Evolutionary conservation across 2,797 vertebrate genomes (phyloP).

Genomic region (Rhabdophis nuchalis): DNA sequence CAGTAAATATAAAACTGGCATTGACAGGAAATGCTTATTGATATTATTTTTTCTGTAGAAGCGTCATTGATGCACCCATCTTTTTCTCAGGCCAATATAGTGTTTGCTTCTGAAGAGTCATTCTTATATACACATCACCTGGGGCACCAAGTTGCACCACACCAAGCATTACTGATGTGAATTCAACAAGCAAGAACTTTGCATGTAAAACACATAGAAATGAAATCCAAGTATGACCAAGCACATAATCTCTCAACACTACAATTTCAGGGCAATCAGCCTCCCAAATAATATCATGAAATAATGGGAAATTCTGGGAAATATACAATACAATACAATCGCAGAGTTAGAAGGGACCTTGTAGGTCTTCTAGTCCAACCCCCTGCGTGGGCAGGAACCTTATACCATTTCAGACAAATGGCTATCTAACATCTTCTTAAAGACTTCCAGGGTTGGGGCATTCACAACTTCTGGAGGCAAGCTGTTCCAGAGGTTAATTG

Average conservation of each 20-base stretch:
- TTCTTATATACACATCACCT: neutral
- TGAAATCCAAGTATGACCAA: slow-evolving; percentile 36
- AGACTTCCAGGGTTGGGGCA: too few relatives aligned
- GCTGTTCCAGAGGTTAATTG: too few relatives aligned
- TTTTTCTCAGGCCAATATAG: neutral
- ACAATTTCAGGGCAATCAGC: slow-evolving; percentile 25
- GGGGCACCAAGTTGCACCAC: neutral
- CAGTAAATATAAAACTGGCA: neutral
- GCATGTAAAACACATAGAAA: slow-evolving; percentile 20
- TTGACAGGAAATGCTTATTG: neutral
- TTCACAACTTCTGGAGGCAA: too few relatives aligned
- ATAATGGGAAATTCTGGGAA: neutral
- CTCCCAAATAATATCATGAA: slow-evolving; percentile 6
- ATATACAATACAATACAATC: too few relatives aligned
- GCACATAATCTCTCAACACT: slow-evolving; percentile 20
- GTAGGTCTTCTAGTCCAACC: too few relatives aligned
- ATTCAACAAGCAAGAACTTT: slow-evolving; percentile 35
- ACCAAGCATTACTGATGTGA: neutral
- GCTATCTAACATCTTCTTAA: too few relatives aligned
- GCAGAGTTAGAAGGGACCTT: too few relatives aligned
- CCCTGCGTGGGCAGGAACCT: too few relatives aligned
- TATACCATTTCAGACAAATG: too few relatives aligned
- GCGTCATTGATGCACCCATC: neutral
- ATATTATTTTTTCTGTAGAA: neutral
- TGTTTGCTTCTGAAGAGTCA: neutral